phyloP scores from a whole-genome alignment of 2,113 vertebrate genomes.

The Ictalurus furcatus region DNA sequence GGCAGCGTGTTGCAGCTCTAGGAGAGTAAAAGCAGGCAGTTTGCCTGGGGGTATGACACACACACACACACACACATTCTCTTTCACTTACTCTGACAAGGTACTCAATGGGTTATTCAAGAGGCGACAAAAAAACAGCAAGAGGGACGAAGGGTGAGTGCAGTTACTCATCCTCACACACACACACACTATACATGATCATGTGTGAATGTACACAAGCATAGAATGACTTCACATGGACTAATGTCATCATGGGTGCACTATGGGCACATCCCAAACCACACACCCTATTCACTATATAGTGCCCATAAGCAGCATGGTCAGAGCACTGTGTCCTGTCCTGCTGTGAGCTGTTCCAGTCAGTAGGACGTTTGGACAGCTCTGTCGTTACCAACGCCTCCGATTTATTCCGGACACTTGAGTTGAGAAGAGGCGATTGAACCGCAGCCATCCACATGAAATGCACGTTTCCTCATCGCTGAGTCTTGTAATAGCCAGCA shows the following conservation, averaged over 20 bases:
- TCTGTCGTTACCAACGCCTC: slow-evolving; percentile 56
- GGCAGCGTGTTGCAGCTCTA: slow-evolving; percentile 68
- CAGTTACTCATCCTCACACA: neutral
- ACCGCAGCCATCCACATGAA: slow-evolving; percentile 18
- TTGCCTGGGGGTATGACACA: slow-evolving; percentile 68
- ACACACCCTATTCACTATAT: neutral
- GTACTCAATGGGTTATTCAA: slow-evolving; percentile 60
- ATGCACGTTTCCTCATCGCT: slow-evolving; percentile 27
- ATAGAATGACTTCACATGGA: neutral
- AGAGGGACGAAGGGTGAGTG: neutral
- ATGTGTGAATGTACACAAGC: neutral
- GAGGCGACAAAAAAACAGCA: neutral
- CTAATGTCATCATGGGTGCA: neutral
- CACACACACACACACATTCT: slow-evolving; percentile 12
- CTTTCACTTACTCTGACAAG: slow-evolving; percentile 65
- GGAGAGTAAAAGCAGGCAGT: slow-evolving; percentile 70
- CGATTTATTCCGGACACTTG: slow-evolving; percentile 22
- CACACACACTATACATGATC: neutral
- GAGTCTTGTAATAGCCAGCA: neutral
- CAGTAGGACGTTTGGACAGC: slow-evolving; percentile 48
- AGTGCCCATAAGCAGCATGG: neutral
- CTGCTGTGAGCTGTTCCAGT: slow-evolving; percentile 58
- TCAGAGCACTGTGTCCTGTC: neutral
- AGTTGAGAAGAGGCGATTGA: slow-evolving; percentile 2
- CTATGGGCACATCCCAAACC: neutral